phyloP scores from a whole-genome alignment of 1,140 invertebrate genomes.

The Anoplophora glabripennis region DNA sequence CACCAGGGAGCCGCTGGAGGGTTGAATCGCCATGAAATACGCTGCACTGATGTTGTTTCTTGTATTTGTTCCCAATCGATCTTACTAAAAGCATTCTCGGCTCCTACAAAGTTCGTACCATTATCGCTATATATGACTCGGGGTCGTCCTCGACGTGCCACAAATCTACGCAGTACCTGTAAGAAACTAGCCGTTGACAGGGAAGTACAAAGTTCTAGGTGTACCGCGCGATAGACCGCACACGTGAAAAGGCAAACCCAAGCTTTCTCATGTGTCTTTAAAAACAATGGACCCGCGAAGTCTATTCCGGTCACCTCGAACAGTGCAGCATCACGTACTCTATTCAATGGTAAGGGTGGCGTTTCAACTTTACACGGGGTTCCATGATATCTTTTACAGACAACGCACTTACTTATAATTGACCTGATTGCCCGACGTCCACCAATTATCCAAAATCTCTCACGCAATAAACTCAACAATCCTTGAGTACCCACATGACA shows the following conservation, averaged over 20 bases:
- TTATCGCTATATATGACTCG: slow-evolving; percentile 47
- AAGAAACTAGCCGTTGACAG: too few relatives aligned
- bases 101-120: slow-evolving; percentile 44
- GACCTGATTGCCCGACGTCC: too few relatives aligned
- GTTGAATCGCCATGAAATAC: slow-evolving; percentile 28
- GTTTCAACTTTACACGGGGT: too few relatives aligned
- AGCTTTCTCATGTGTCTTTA: too few relatives aligned
- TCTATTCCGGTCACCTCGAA: too few relatives aligned
- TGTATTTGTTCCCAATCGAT: slow-evolving; percentile 30
- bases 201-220: too few relatives aligned
- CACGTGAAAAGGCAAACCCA: too few relatives aligned
- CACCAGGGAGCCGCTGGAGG: slow-evolving; percentile 47
- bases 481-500: slow-evolving; percentile 32
- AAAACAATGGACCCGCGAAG: too few relatives aligned
- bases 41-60: not conserved
- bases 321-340: too few relatives aligned
- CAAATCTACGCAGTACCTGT: slow-evolving; percentile 1
- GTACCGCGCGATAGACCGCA: too few relatives aligned
- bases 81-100: slow-evolving; percentile 33
- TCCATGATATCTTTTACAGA: slow-evolving; percentile 11
- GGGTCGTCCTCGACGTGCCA: slow-evolving; percentile 3
- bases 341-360: too few relatives aligned
- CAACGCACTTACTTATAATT: slow-evolving; percentile 22
- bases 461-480: slow-evolving; percentile 15
- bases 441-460: too few relatives aligned